Evolutionary conservation across 2,888 invertebrate genomes (phyloP).

Genomic region (Parnassius apollo): DNA sequence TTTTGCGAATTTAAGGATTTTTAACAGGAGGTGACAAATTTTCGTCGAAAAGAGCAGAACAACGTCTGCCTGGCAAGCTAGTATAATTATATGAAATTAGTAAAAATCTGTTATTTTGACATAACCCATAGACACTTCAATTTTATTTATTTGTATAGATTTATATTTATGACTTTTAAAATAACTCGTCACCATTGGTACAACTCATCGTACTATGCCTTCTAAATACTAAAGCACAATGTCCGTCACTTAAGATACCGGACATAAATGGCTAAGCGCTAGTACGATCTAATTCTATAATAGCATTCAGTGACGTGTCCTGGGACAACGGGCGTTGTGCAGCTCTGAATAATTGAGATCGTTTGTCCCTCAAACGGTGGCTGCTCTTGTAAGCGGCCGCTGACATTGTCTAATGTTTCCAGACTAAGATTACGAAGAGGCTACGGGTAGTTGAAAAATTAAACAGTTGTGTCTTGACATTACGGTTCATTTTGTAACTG

Average conservation of each 20-base stretch:
- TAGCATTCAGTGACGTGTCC: conserved; percentile 19
- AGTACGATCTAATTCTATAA: conserved; percentile 24
- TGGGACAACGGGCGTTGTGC: conserved; percentile 5
- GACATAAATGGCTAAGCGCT: conserved; percentile 13
- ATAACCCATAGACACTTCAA: too few relatives aligned
- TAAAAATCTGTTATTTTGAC: too few relatives aligned
- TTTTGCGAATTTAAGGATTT: too few relatives aligned
- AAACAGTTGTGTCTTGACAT: background rate
- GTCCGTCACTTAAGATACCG: conserved; percentile 22
- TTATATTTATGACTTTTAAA: too few relatives aligned
- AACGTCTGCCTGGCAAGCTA: too few relatives aligned
- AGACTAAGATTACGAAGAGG: conserved; percentile 5
- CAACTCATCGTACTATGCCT: background rate
- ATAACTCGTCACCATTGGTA: background rate
- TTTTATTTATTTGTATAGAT: too few relatives aligned
- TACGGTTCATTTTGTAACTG: too few relatives aligned
- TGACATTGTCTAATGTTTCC: conserved; percentile 9
- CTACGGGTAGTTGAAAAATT: conserved; percentile 16
- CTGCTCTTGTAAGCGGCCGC: conserved; percentile 5
- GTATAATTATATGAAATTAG: too few relatives aligned
- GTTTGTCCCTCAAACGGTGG: conserved; percentile 22
- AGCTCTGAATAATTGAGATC: conserved; percentile 25
- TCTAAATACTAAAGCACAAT: conserved; percentile 10
- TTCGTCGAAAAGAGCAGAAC: too few relatives aligned
- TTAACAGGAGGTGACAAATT: too few relatives aligned